Evolutionary conservation across 2,113 vertebrate genomes (phyloP).

Genomic region (Lonchura striata): DNA sequence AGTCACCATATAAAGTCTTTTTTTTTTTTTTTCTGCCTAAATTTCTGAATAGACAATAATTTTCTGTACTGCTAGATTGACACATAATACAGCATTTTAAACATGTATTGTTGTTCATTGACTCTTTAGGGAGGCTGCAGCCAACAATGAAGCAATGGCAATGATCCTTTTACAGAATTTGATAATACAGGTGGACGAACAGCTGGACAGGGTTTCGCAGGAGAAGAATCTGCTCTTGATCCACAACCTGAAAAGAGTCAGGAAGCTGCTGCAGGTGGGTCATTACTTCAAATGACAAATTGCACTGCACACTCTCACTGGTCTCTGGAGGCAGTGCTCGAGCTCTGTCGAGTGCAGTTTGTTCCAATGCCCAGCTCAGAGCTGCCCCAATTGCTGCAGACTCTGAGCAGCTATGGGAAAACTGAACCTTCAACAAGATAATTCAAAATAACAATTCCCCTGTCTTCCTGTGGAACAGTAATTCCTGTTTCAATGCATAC

Average conservation of each 20-base stretch:
- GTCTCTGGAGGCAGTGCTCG: neutral
- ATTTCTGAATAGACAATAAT: neutral
- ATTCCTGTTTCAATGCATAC: neutral
- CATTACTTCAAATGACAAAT: neutral
- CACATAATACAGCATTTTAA: neutral
- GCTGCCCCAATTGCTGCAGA: neutral
- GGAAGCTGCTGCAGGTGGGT: constrained; percentile 90
- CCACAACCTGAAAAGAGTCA: constrained; percentile 95
- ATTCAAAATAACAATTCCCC: neutral
- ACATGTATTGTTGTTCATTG: neutral
- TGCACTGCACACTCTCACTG: neutral
- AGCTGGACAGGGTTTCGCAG: constrained; percentile 80
- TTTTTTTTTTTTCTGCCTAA: neutral
- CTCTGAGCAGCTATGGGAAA: neutral
- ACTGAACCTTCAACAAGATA: neutral
- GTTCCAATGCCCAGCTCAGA: neutral
- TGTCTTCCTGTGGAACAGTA: neutral
- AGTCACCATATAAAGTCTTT: neutral
- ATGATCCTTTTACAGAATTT: constrained; percentile 87
- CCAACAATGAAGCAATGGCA: constrained; percentile 89
- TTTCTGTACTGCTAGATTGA: neutral
- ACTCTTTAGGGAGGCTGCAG: constrained; percentile 78
- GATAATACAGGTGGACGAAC: constrained; percentile 88
- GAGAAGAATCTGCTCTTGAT: constrained; percentile 93
- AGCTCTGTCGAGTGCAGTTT: neutral